Percentiles rank a stretch among this genome's conserved stretches.
phyloP scores from a whole-genome alignment of 1,140 invertebrate species.

The Macrostomum lignano region DNA sequence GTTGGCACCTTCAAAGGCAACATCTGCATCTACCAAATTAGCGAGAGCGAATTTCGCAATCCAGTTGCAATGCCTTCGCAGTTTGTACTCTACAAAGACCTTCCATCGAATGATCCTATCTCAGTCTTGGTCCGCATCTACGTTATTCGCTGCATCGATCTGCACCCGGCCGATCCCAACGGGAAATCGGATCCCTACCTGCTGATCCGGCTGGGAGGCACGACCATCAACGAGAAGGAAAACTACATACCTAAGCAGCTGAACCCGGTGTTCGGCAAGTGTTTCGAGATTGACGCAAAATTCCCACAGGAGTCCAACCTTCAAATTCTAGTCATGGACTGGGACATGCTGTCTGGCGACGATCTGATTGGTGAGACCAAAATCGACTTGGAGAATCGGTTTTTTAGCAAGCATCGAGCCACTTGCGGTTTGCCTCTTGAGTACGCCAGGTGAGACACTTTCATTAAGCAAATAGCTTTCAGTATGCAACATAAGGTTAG shows the following conservation, averaged over 20 bases:
- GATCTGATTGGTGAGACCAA: slow-evolving; percentile 65
- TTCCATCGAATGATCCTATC: slow-evolving; percentile 8
- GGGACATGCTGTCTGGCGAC: slow-evolving; percentile 56
- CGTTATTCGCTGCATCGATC: slow-evolving; percentile 9
- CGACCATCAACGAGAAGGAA: slow-evolving; percentile 53
- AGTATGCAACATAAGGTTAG: too few relatives aligned
- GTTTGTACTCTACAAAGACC: slow-evolving; percentile 6
- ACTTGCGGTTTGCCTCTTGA: slow-evolving; percentile 49
- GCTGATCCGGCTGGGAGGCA: slow-evolving; percentile 47
- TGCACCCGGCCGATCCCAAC: slow-evolving; percentile 59
- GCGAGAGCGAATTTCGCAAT: slow-evolving; percentile 1
- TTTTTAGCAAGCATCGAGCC: slow-evolving; percentile 52
- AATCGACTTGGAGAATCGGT: slow-evolving; percentile 64
- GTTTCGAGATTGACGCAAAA: slow-evolving; percentile 53
- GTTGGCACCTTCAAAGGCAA: slow-evolving; percentile 3
- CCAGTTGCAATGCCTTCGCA: slow-evolving; percentile 1
- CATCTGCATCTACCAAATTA: background rate
- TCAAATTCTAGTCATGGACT: slow-evolving; percentile 52
- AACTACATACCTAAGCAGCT: slow-evolving; percentile 68
- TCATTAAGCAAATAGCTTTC: background rate
- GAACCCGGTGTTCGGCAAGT: slow-evolving; percentile 67
- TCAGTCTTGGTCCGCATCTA: slow-evolving; percentile 8
- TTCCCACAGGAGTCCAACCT: slow-evolving; percentile 61
- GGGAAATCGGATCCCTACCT: slow-evolving; percentile 69
- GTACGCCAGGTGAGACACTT: slow-evolving; percentile 42